Conservation (phyloP, 2,888 invertebrate genomes). For the Hetaerina titia region DNA sequence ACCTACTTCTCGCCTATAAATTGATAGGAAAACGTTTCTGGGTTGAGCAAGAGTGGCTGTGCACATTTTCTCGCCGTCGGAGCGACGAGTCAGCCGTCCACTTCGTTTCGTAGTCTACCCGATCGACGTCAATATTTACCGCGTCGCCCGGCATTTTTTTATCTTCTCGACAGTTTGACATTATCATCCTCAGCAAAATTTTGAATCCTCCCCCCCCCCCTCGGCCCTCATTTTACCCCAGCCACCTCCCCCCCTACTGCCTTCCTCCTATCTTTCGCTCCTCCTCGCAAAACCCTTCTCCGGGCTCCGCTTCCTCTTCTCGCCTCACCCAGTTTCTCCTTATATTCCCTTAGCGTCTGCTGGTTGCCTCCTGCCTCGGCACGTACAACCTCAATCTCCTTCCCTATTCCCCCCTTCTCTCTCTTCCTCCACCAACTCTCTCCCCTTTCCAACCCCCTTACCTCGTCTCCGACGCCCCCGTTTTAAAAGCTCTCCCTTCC, state of each 20-base stretch:
- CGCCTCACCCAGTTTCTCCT: not conserved
- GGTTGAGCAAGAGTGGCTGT: not conserved
- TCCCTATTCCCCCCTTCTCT: not conserved
- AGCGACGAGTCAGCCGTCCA: not conserved
- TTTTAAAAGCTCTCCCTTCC: not conserved
- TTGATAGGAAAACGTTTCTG: not conserved
- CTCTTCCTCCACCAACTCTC: not conserved
- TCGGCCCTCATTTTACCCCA: not conserved
- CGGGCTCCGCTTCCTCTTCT: not conserved
- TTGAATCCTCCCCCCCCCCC: not conserved
- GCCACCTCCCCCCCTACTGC: not conserved
- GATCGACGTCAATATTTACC: constrained; percentile 27
- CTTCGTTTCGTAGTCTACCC: not conserved
- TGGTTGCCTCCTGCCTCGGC: not conserved
- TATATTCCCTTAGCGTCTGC: not conserved
- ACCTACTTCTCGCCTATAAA: not conserved
- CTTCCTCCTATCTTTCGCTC: not conserved
- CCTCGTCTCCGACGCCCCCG: not conserved
- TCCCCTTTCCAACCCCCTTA: not conserved
- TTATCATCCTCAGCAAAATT: constrained; percentile 25
- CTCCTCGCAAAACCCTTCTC: not conserved
- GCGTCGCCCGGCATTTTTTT: constrained; percentile 23
- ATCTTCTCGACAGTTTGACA: constrained; percentile 26
- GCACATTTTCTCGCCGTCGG: not conserved
- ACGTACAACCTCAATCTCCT: not conserved